Evolutionary conservation across 2,113 vertebrate genomes (phyloP).

Genomic region (Ammodytes marinus): DNA sequence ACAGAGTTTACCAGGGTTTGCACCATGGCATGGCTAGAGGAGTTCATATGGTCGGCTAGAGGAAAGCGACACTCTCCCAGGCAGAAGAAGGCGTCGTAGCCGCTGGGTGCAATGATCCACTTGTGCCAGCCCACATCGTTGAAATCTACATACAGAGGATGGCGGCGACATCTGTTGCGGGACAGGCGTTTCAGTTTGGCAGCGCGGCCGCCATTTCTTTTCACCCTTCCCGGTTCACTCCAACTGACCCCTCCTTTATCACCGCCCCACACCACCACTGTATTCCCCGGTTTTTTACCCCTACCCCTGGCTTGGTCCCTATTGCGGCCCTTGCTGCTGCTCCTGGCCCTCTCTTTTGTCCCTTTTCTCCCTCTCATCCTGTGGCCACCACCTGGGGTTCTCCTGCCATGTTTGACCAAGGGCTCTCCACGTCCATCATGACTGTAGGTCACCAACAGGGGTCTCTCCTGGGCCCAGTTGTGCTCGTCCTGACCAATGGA

Average conservation of each 20-base stretch:
- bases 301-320: slow-evolving; percentile 53
- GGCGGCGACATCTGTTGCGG: slow-evolving; percentile 83
- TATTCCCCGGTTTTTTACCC: slow-evolving; percentile 52
- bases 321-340: slow-evolving; percentile 64
- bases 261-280: slow-evolving; percentile 51
- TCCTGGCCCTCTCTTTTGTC: slow-evolving; percentile 66
- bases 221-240: slow-evolving; percentile 76
- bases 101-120: slow-evolving; percentile 89
- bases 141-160: slow-evolving; percentile 88
- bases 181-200: slow-evolving; percentile 84
- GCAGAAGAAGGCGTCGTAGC: slow-evolving; percentile 90
- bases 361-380: slow-evolving; percentile 72
- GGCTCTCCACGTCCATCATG: slow-evolving; percentile 85
- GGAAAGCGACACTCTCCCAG: slow-evolving; percentile 89
- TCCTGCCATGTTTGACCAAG: slow-evolving; percentile 76
- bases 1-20: slow-evolving; percentile 90
- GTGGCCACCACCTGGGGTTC: slow-evolving; percentile 55
- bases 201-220: slow-evolving; percentile 82
- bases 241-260: slow-evolving; percentile 61
- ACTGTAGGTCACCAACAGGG: slow-evolving; percentile 87
- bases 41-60: slow-evolving; percentile 89
- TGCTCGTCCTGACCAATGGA: slow-evolving; percentile 82
- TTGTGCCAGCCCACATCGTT: slow-evolving; percentile 89
- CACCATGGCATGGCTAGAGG: slow-evolving; percentile 89
- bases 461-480: slow-evolving; percentile 87